These are phyloP conservation scores for Goniozus legneri DNA, from an alignment of 1,140 invertebrate genomes.

Conservation along the genomic window DNA sequence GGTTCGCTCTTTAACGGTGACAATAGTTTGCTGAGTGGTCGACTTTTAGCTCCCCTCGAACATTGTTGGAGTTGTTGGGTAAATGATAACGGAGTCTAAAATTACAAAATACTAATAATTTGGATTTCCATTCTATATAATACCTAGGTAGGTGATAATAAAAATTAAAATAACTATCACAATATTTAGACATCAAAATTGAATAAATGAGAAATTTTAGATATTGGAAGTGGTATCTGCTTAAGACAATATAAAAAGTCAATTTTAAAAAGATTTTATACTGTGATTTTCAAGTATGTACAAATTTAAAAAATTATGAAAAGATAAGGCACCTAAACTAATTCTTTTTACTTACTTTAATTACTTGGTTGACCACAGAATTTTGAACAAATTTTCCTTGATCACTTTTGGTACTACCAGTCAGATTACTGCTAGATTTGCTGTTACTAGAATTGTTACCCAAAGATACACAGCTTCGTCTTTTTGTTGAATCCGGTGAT, in stretches of 20 bases:
- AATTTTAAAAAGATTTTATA: background rate
- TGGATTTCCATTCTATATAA: no score
- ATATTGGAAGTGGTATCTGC: conserved; percentile 22
- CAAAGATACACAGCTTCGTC: conserved; percentile 70
- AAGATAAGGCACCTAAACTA: no score
- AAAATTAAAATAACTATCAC: no score
- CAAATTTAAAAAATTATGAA: no score
- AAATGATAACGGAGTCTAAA: conserved; percentile 61
- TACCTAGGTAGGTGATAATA: no score
- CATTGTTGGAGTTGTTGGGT: conserved; percentile 75
- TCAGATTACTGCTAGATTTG: conserved; percentile 70
- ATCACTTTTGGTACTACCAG: conserved; percentile 64
- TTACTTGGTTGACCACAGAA: conserved; percentile 47
- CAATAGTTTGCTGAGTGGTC: conserved; percentile 61
- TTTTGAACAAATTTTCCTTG: conserved; percentile 57
- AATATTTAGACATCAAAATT: no score
- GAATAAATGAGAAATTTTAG: no score
- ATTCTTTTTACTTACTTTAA: conserved; percentile 42
- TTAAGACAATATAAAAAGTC: background rate
- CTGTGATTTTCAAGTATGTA: no score
- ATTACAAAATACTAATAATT: conserved; percentile 18
- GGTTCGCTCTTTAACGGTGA: conserved; percentile 72
- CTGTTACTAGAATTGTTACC: conserved; percentile 69
- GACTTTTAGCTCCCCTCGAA: conserved; percentile 57
- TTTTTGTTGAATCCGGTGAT: conserved; percentile 65